Conservation (phyloP, 2,113 vertebrate genomes). For the Oreocharis arfaki region DNA sequence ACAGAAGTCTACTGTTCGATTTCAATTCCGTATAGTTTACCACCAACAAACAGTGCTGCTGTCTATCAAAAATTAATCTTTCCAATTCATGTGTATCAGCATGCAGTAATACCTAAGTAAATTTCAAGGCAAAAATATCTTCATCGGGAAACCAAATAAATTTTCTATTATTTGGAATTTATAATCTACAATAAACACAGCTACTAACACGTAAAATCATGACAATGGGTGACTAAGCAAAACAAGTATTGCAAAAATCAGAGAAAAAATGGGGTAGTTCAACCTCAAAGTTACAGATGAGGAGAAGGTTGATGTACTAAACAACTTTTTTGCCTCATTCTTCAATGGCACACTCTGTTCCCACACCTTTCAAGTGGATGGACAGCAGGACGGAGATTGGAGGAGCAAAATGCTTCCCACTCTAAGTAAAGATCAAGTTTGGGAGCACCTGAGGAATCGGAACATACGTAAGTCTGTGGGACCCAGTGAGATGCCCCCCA, state of each 20-base stretch:
- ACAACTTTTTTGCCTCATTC: neutral
- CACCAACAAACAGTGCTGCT: neutral
- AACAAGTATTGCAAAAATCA: neutral
- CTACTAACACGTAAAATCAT: neutral
- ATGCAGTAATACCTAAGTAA: neutral
- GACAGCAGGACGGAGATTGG: neutral
- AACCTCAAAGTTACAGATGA: neutral
- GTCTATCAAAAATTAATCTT: neutral
- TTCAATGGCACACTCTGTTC: neutral
- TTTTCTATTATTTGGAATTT: neutral
- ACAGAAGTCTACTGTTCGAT: neutral
- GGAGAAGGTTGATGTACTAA: neutral
- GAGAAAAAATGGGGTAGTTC: neutral
- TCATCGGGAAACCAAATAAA: neutral
- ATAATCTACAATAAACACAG: neutral
- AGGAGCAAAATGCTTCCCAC: neutral
- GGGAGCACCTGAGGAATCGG: neutral
- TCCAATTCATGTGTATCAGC: neutral
- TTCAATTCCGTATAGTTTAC: neutral
- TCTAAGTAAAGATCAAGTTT: too few species aligned
- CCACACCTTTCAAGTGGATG: neutral
- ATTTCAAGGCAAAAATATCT: neutral
- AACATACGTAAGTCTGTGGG: accelerated
- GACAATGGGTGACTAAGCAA: neutral
- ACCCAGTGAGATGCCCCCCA: neutral